A percentile compares a stretch with the other conserved stretches of the same genome.
Evolutionary conservation across 2,888 invertebrate species (phyloP).

Genomic region (Himalopsyche tibetana): DNA sequence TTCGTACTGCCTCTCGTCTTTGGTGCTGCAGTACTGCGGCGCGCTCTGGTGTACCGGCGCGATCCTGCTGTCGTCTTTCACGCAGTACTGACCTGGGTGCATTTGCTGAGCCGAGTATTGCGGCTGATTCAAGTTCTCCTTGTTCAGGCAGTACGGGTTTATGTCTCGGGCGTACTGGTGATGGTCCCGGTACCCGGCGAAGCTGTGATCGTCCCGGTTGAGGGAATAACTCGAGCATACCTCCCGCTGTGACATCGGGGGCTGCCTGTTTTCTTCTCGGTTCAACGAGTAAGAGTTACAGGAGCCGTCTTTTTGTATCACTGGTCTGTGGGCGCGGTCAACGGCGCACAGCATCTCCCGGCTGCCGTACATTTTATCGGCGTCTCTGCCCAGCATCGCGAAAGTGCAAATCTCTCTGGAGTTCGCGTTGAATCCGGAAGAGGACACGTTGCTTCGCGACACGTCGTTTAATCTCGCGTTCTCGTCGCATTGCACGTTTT

Average conservation of each 20-base stretch:
- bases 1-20: conserved; percentile 5
- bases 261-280: background rate
- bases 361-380: conserved; percentile 11
- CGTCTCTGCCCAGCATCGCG: background rate
- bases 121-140: background rate
- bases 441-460: background rate
- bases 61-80: background rate
- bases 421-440: conserved; percentile 19
- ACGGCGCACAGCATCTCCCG: conserved; percentile 19
- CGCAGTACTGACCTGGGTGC: background rate
- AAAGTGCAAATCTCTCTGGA: conserved; percentile 23
- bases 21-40: background rate
- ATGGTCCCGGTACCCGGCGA: background rate
- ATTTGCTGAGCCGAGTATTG: background rate
- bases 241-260: background rate
- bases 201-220: conserved; percentile 1
- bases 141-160: background rate
- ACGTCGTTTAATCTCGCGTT: background rate
- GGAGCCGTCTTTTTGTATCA: background rate
- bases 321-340: background rate
- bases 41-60: background rate
- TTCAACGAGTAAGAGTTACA: conserved; percentile 13
- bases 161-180: background rate
- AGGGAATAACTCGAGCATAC: background rate
- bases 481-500: background rate